Conservation (phyloP, 2,888 invertebrate species). For the Andrena bucephala region DNA sequence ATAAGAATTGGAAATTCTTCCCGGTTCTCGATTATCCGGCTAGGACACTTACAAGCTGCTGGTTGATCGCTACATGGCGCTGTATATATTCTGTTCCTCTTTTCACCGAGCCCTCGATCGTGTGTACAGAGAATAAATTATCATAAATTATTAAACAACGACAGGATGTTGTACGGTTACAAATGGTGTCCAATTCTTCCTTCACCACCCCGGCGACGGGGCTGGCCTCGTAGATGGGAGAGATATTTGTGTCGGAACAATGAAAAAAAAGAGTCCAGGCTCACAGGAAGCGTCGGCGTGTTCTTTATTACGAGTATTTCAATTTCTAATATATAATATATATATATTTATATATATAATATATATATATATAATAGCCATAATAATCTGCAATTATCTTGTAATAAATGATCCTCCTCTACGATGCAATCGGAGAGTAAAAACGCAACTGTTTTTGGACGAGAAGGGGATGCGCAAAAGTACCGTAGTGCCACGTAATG, state of each 20-base stretch:
- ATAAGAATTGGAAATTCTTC: constrained; percentile 36
- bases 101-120: constrained; percentile 20
- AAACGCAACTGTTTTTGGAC: constrained; percentile 72
- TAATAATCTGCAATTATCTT: constrained; percentile 81
- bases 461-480: constrained; percentile 63
- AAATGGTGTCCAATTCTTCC: neutral
- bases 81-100: constrained; percentile 41
- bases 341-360: constrained; percentile 80
- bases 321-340: constrained; percentile 84
- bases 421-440: constrained; percentile 75
- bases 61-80: constrained; percentile 35
- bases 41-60: constrained; percentile 41
- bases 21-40: constrained; percentile 18
- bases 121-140: constrained; percentile 51
- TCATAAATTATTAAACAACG: constrained; percentile 22
- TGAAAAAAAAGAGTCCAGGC: constrained; percentile 51
- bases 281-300: constrained; percentile 81
- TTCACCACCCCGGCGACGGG: neutral
- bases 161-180: neutral
- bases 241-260: constrained; percentile 7
- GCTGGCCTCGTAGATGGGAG: constrained; percentile 10
- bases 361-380: constrained; percentile 81
- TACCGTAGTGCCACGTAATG: constrained; percentile 64
- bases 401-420: constrained; percentile 80
- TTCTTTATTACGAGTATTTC: constrained; percentile 84